Conservation (phyloP, 2,113 vertebrate genomes). For the Rhea pennata region DNA sequence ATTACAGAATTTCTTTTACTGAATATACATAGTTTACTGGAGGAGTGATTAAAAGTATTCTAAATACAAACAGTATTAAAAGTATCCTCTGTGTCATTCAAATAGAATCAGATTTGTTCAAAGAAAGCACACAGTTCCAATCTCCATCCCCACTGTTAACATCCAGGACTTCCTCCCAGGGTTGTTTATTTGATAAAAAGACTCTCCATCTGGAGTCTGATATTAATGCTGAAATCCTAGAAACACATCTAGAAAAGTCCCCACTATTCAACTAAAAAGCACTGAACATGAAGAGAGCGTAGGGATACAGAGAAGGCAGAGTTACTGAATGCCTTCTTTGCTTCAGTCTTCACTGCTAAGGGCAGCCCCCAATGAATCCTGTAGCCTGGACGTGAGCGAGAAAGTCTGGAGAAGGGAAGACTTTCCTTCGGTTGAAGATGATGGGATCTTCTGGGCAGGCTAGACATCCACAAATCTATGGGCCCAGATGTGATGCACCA, state of each 20-base stretch:
- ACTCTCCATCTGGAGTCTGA: constrained; percentile 33
- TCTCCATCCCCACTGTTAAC: constrained; percentile 41
- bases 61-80: not conserved
- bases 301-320: too few relatives aligned
- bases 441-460: too few relatives aligned
- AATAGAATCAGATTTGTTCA: constrained; percentile 63
- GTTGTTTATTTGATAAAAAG: constrained; percentile 66
- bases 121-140: constrained; percentile 22
- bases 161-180: constrained; percentile 56
- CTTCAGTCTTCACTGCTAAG: too few relatives aligned
- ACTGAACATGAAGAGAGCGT: constrained; percentile 37
- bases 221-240: constrained; percentile 73
- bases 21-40: constrained; percentile 48
- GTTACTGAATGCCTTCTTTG: too few relatives aligned
- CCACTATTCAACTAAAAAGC: constrained; percentile 47
- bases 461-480: too few relatives aligned
- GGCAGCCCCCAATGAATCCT: too few relatives aligned
- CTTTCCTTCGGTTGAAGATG: too few relatives aligned
- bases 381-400: too few relatives aligned
- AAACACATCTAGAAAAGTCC: constrained; percentile 57
- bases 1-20: constrained; percentile 23
- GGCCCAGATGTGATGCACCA: too few relatives aligned
- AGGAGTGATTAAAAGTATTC: constrained; percentile 48
- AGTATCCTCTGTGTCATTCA: constrained; percentile 65
- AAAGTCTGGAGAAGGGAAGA: too few relatives aligned